These are phyloP conservation scores for Chironomus striatipennis DNA, from an alignment of 1,140 invertebrate species.

Conservation along the genomic window DNA sequence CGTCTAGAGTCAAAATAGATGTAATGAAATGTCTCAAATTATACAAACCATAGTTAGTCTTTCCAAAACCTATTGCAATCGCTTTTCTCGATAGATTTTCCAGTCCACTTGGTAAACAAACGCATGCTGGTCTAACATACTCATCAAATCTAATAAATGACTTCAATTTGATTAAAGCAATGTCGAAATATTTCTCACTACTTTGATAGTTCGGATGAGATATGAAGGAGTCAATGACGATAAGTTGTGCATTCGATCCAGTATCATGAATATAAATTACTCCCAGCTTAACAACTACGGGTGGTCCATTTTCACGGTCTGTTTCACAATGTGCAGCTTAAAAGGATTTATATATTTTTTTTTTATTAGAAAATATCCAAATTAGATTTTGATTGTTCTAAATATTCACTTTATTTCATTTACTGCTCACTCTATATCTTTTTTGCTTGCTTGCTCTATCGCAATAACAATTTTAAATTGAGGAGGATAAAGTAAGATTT, in stretches of 20 bases:
- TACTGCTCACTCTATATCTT: not conserved
- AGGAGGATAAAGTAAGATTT: not conserved
- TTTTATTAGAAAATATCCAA: not conserved
- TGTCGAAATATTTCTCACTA: conserved; percentile 34
- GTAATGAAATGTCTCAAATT: not conserved
- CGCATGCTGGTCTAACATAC: conserved; percentile 36
- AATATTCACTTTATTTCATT: not conserved
- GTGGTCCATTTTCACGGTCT: not conserved
- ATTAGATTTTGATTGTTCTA: conserved; percentile 8
- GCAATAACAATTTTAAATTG: no score
- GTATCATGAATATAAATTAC: conserved; percentile 2
- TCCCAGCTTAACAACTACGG: conserved; percentile 6
- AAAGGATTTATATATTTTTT: not conserved
- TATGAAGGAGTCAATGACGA: conserved; percentile 25
- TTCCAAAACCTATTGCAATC: conserved; percentile 6
- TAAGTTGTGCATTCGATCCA: not conserved
- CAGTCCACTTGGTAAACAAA: not conserved
- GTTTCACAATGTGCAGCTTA: conserved; percentile 11
- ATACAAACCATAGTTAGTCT: conserved; percentile 4
- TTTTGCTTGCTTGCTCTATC: not conserved
- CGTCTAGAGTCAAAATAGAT: no score
- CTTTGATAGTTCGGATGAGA: conserved; percentile 31
- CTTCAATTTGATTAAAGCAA: conserved; percentile 32
- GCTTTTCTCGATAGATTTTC: not conserved
- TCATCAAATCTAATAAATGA: conserved; percentile 31